phyloP scores from a whole-genome alignment of 2,888 invertebrate genomes.

The Spodoptera littoralis region DNA sequence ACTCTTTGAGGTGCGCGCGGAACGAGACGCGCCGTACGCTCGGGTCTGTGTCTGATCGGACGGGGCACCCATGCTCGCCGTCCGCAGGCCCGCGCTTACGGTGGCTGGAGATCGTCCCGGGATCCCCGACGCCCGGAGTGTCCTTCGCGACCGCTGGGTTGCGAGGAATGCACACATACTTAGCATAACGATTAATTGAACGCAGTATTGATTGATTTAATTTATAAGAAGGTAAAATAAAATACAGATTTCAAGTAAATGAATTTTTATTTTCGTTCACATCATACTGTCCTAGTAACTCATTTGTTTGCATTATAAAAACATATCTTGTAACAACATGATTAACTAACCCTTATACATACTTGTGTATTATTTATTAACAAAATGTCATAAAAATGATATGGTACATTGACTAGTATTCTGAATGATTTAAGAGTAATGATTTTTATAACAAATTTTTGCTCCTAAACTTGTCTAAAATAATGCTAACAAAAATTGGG shows the following conservation, averaged over 20 bases:
- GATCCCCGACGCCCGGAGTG: too few species aligned
- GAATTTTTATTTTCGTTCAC: constrained; percentile 86
- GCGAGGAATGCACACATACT: too few species aligned
- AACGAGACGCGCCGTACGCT: too few species aligned
- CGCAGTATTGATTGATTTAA: too few species aligned
- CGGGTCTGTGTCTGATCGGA: too few species aligned
- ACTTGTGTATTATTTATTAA: constrained; percentile 71
- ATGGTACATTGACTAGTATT: constrained; percentile 86
- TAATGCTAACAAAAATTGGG: constrained; percentile 11
- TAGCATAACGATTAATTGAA: too few species aligned
- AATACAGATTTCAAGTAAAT: constrained; percentile 75
- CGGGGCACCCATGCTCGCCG: too few species aligned
- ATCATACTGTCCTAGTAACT: constrained; percentile 85
- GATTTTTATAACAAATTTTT: constrained; percentile 51
- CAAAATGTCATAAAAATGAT: constrained; percentile 84
- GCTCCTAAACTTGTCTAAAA: constrained; percentile 43
- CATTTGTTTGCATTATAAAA: constrained; percentile 86
- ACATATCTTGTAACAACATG: constrained; percentile 87
- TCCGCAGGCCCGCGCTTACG: too few species aligned
- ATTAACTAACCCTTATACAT: constrained; percentile 81
- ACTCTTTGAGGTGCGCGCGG: too few species aligned
- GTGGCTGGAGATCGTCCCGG: too few species aligned
- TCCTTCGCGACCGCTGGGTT: too few species aligned
- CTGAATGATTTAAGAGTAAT: constrained; percentile 64
- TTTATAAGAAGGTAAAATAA: constrained; percentile 58